Evolutionary conservation across 2,888 invertebrate genomes (phyloP), one percentile per base, ranked within the genome.

Genomic region (Priapulus caudatus): DNA sequence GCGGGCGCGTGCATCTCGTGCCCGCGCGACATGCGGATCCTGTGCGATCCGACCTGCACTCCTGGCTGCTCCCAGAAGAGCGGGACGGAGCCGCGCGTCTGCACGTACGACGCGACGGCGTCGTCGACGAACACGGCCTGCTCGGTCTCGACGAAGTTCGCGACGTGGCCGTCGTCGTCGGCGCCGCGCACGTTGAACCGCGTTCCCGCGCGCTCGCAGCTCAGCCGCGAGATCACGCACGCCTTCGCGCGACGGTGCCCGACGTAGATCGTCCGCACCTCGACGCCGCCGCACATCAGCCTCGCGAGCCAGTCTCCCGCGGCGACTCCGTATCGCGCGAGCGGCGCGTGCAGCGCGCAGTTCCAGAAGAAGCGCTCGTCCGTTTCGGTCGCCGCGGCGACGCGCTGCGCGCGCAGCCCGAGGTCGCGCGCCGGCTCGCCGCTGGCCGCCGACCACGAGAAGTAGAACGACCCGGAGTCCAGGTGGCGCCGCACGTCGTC

Each of bases 61-160:
- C 97, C 97, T 1, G 97, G 93, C 68, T 98, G 98, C 69, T 98
- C 97, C 93, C 97, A 98, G 74, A 98, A 98, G 20, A 98, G 74
- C 0, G 98, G 97, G 1, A 98, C 92, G 0, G 95, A 95, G 0
- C 98, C 98, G 62, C 97, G 78, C 0, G 91, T 91, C 74, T 78
- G 77, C 10, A 98, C 75, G 67, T 85, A 88, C 3, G 92, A 92
- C 3, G 86, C 80, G 2, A 91, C 81, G 66, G 88, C 84, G 64
- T 90, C 86, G 68, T 97, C 95, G 43, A 74, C 56, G 55, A 68
- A 72, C 48, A 74, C 69, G 44, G 72, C 87, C 77, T 99, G 98
- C 74, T 98, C 98, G 1, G 98, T 99, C 79, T 99, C 98, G 22
- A 97, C 97, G 78, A 99, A 99, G 77, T 99, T 99, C 1, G 98